These are phyloP conservation scores for Rattus rattus DNA, from an alignment of 2,113 vertebrate genomes.

Conservation along the genomic window DNA sequence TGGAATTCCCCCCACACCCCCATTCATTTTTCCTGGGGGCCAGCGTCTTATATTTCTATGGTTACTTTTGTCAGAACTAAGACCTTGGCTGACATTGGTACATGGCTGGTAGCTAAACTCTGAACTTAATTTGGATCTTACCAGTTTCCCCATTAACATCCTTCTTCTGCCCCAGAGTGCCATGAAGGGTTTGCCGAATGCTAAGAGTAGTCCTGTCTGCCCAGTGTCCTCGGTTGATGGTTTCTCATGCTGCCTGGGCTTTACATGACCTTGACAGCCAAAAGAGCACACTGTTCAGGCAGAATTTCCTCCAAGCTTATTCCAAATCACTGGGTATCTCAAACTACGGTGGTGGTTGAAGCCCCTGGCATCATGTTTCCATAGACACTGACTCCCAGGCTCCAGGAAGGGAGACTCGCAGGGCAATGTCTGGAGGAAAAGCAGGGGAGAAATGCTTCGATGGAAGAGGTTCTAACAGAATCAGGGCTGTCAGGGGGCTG, in stretches of 20 bases:
- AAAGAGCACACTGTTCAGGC: background rate
- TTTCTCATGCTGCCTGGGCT: background rate
- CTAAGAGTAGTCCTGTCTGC: background rate
- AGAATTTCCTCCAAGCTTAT: background rate
- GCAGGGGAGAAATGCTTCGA: background rate
- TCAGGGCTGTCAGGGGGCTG: background rate
- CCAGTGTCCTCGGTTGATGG: background rate
- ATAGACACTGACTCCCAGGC: background rate
- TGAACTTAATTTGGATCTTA: background rate
- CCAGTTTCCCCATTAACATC: background rate
- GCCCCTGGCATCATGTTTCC: background rate
- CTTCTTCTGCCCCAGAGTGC: background rate
- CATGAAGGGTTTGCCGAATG: background rate
- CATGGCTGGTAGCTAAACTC: background rate
- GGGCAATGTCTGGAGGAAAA: background rate
- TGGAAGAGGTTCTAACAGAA: background rate
- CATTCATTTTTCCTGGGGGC: background rate
- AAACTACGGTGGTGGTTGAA: background rate
- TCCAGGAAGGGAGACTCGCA: background rate
- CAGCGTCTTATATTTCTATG: background rate
- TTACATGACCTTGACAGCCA: background rate
- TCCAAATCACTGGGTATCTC: background rate
- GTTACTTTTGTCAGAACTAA: background rate
- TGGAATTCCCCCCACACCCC: background rate
- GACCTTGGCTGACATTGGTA: background rate